Base-by-base conservation (phyloP, 2,888 invertebrate species). In the Ferrisia virgata region DNA sequence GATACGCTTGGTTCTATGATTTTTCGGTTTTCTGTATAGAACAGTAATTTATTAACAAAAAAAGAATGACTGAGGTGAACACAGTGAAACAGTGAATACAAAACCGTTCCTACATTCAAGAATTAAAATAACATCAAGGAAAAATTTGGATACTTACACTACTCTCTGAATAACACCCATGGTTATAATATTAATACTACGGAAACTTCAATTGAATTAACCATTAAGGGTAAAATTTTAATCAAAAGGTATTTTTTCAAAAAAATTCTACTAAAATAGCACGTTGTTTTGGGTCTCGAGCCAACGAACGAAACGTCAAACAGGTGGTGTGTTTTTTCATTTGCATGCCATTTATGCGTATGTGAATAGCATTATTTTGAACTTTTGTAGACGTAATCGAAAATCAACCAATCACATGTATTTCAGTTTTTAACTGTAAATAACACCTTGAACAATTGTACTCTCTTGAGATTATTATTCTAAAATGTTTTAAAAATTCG, bases 1-100 rank as follows among this genome's bases (percentile, higher is more conserved):
- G 18, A 94, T 92, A 87, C 95, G 93, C 89, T 97, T 98, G 25
- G 96, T 97, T 88, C 92, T 94, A 78, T 94, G 94, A 79, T 96
- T 96, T 87, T 93, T 95, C 0, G 97, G 95, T 91, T 97, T 97
- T 86, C 96, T 97, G 89, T 85, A 84, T 84, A 53, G 15, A 53
- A 53, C 15, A n/a, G 4, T n/a, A 53, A 11, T n/a, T 11, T 53
- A 53, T 11, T 15, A n/a, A 53, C 4, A 5, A n/a, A 53, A 53
- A 9, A 53, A 9, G 4, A n/a, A n/a, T 53, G 39, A 53, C 15
- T 53, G 53, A 11, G 15, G 18, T 39, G 53, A 9, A 9, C 4
- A 31, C 8, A 47, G 47, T n/a, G 69, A 18, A n/a, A n/a, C n/a
- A n/a, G n/a, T n/a, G 64, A 58, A 40, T 36, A 36, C 5, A 84